phyloP scores from a whole-genome alignment of 2,797 vertebrate genomes.

The Margarornis squamiger region DNA sequence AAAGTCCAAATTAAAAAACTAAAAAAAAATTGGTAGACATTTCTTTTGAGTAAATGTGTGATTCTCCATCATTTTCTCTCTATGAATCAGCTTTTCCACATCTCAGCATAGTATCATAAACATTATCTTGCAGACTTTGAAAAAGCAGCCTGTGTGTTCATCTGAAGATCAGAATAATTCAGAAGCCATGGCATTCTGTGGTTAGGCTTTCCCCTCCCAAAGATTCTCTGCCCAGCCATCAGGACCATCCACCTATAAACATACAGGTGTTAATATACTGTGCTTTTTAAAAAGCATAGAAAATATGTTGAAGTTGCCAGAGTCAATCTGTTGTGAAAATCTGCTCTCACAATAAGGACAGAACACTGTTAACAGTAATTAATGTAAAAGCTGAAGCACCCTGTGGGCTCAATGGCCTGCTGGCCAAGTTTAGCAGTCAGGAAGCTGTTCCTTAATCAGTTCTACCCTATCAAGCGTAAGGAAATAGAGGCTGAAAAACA shows the following conservation, averaged over 20 bases:
- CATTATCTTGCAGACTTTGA: not conserved
- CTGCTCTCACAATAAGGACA: not conserved
- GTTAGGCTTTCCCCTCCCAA: not conserved
- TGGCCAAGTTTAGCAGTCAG: not conserved
- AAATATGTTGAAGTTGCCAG: not conserved
- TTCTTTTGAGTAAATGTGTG: not conserved
- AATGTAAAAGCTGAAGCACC: not conserved
- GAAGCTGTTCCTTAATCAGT: not conserved
- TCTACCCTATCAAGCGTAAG: not conserved
- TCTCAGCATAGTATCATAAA: not conserved
- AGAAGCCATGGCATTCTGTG: not conserved
- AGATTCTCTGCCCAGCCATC: not conserved
- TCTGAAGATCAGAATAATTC: not conserved
- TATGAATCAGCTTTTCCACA: not conserved
- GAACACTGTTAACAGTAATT: not conserved
- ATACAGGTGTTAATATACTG: not conserved
- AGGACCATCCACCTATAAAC: not conserved
- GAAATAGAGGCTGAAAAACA: not conserved
- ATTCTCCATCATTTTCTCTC: not conserved
- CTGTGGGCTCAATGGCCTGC: not conserved
- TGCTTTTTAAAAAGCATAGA: not conserved
- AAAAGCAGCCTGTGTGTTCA: not conserved
- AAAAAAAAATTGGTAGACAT: not conserved
- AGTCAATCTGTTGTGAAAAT: not conserved
- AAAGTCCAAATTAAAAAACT: not conserved